Evolutionary conservation across 2,888 invertebrate species (phyloP), one percentile per base, ranked within the genome.

Genomic region (Beris chalybata): DNA sequence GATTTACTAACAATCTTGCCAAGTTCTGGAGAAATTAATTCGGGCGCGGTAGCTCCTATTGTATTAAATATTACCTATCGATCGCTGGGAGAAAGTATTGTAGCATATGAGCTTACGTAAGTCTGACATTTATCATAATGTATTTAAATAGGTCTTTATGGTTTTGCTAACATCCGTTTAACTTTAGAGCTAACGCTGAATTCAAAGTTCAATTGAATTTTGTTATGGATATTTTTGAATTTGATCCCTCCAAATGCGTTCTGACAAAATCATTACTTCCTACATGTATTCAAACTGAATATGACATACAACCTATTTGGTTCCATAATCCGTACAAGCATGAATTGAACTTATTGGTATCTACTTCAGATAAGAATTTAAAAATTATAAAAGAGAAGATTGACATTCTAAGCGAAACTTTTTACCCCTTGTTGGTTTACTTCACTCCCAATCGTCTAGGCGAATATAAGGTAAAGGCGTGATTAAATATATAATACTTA

Each of bases 161-260:
- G 6, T 12, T 3, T 12, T 48, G n/a, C 31, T 11, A 12, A 12
- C 44, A 44, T 44, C n/a, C 44, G 9, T n/a, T 44, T 4, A 15
- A 48, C 31, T 55, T 47, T 13, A 64, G 53, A 6, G 38, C 64
- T 11, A 31, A 53, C 30, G 43, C 54, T 11, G 9, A 5, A 1
- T 66, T 38, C 48, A 64, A 31, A 11, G 11, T 68, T 6, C 45
- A 55, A 9, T 11, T 69, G 7, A 44, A 59, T 64, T 69, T 69
- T 38, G 0, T 44, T n/a, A 56, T 67, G 12, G 43, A 67, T 31
- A 13, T 70, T 59, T 50, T 32, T 4, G 67, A 65, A 48, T 65
- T 67, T 43, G 67, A 70, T 65, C 70, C 70, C 12, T 13, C 50
- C 2, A 67, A 55, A 11, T 68, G 66, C 15, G 29, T 70, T n/a